A percentile compares a stretch with the other conserved stretches of the same genome.
Evolutionary conservation across 2,888 invertebrate genomes (phyloP).

Genomic region (Atethmia centrago): DNA sequence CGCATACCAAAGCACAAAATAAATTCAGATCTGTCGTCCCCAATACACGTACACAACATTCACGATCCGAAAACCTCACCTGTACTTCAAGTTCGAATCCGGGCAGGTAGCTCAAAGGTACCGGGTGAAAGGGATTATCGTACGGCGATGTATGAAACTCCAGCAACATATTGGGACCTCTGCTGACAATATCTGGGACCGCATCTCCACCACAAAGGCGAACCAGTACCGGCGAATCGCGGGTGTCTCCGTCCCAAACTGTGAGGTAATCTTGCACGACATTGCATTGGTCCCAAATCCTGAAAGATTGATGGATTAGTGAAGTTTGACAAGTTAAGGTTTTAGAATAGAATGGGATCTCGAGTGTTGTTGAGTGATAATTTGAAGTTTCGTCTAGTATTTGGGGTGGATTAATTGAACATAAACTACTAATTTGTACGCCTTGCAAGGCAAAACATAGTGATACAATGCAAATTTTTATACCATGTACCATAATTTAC

Average conservation of each 20-base stretch:
- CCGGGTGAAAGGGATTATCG: constrained; percentile 95
- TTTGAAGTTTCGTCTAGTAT: constrained; percentile 16
- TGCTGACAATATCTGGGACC: constrained; percentile 94
- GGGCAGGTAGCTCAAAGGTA: constrained; percentile 94
- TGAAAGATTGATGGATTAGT: constrained; percentile 76
- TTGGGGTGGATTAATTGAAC: not conserved
- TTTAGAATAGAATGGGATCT: constrained; percentile 46
- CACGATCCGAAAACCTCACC: constrained; percentile 84
- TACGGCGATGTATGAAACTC: constrained; percentile 95
- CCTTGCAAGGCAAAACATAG: too few species aligned
- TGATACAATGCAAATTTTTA: too few species aligned
- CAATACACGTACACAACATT: constrained; percentile 50
- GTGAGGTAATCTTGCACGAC: constrained; percentile 95
- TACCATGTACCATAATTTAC: too few species aligned
- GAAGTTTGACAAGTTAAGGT: constrained; percentile 53
- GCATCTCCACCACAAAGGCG: constrained; percentile 95
- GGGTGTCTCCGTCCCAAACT: constrained; percentile 94
- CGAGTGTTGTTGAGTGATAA: constrained; percentile 35
- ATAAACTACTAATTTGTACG: too few species aligned
- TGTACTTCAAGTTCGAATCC: constrained; percentile 96
- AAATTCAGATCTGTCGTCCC: constrained; percentile 1
- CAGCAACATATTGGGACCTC: constrained; percentile 94
- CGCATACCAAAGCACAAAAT: too few species aligned
- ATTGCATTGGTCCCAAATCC: constrained; percentile 96
- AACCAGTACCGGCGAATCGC: constrained; percentile 93